Base-by-base conservation (phyloP, 37 sponge, comb jelly and placozoan genomes). In the Geodia barretti region DNA sequence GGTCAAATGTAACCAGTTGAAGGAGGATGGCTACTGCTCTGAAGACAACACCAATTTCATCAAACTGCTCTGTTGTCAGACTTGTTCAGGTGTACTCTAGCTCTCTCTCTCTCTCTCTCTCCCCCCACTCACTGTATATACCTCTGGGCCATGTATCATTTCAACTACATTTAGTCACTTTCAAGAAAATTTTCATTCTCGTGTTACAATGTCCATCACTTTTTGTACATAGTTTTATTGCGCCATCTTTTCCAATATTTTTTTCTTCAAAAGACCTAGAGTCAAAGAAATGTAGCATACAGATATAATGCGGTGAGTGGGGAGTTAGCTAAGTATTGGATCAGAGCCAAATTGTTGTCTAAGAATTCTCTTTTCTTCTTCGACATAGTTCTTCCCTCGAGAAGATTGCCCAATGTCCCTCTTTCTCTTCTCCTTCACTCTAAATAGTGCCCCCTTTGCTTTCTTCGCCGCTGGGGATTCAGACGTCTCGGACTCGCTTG, bases 341-440 rank as follows among this genome's bases (percentile, higher is more conserved):
- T 83, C 83, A 63, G 40, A 19, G 14, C 43, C 60, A 42, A 70
- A 90, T 47, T 82, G 62, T 36, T 94, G 85, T 79, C 89, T 83
- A 25, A 94, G 72, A 23, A 94, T 68, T 70, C 95, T 84, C 74
- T 94, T 94, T 67, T 94, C 95, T 59, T 94, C 95, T 61, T 94
- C 95, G 0, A 94, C 95, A 54, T 91, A 94, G 81, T 76, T 94
- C 82, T 94, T 94, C 0, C 93, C 95, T 0, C 95, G 79, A 0
- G 95, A 90, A 26, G 85, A 68, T 78, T 79, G 79, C 1, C 95
- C 95, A 0, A 90, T 62, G 47, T 94, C 89, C 19, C 95, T 37
- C 73, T 94, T 94, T 28, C 92, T 38, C 62, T 91, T 94, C 73
- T 94, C 95, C 68, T 91, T 94, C 81, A 83, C 69, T 0, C 85